These are phyloP conservation scores for Dasypus novemcinctus DNA, from an alignment of 2,113 vertebrate species.

Conservation along the genomic window DNA sequence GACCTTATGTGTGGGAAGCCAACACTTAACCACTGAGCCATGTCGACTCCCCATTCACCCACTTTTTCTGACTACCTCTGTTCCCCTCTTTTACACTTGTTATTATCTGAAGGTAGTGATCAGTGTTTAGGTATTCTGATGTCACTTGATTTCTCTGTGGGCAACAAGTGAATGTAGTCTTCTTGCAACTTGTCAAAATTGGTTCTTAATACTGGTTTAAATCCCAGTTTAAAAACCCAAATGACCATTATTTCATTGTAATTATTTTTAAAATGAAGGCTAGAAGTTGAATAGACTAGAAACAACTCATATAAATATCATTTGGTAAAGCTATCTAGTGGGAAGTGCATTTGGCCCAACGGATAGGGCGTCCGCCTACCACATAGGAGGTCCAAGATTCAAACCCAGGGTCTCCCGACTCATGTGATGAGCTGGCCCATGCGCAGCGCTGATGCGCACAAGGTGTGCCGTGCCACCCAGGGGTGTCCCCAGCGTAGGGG, in stretches of 20 bases:
- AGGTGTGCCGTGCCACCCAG: no score
- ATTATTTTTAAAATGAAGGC: conserved; percentile 47
- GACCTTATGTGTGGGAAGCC: no score
- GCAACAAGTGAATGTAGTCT: neutral
- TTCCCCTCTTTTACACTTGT: neutral
- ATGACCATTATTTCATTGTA: conserved; percentile 7
- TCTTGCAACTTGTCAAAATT: conserved; percentile 34
- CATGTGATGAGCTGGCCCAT: no score
- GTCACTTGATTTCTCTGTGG: neutral
- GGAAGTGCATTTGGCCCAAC: no score
- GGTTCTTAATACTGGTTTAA: conserved; percentile 4
- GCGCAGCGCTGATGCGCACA: no score
- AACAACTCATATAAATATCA: neutral
- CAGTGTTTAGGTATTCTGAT: neutral
- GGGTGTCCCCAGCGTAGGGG: no score
- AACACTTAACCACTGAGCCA: no score
- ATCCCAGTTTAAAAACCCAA: conserved; percentile 26
- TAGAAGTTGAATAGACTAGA: neutral
- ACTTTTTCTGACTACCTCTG: neutral
- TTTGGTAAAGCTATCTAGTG: neutral
- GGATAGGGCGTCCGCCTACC: no score
- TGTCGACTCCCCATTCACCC: no score
- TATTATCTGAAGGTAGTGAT: neutral
- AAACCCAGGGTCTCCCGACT: no score
- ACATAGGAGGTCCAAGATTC: no score